Evolutionary conservation across 2,797 vertebrate species (phyloP).

Genomic region (Diplodus puntazzo): DNA sequence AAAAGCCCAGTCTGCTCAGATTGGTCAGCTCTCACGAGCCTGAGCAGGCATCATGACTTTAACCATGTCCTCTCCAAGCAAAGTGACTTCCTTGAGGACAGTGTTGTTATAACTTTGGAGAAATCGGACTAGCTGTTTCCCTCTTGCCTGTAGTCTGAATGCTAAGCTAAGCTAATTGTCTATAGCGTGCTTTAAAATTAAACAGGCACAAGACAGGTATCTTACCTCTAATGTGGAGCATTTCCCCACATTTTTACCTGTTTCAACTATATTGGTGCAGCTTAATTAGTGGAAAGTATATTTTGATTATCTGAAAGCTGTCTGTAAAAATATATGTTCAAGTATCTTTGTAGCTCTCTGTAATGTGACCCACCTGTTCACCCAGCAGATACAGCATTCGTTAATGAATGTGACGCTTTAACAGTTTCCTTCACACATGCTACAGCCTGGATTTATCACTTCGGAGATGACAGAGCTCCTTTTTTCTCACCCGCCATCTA

Average conservation of each 20-base stretch:
- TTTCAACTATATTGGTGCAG: neutral
- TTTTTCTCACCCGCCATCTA: constrained; percentile 12
- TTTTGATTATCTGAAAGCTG: neutral
- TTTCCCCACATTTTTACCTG: neutral
- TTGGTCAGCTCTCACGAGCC: no score
- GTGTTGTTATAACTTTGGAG: neutral
- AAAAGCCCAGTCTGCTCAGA: no score
- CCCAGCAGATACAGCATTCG: constrained; percentile 29
- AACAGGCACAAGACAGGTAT: neutral
- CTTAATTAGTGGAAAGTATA: neutral
- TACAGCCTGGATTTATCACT: constrained; percentile 23
- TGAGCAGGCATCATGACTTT: no score
- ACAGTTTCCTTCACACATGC: constrained; percentile 29
- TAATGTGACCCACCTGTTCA: constrained; percentile 51
- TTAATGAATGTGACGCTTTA: constrained; percentile 37
- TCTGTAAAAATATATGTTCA: neutral
- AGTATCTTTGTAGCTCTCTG: neutral
- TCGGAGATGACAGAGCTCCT: constrained; percentile 11
- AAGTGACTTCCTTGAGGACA: neutral
- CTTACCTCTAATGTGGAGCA: neutral
- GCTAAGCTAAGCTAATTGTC: neutral
- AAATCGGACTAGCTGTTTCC: neutral
- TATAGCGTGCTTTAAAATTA: neutral
- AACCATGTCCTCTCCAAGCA: neutral
- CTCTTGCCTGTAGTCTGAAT: no score